Base-by-base conservation (phyloP, 2,888 invertebrate species). In the Glyphotaelius pellucidus region DNA sequence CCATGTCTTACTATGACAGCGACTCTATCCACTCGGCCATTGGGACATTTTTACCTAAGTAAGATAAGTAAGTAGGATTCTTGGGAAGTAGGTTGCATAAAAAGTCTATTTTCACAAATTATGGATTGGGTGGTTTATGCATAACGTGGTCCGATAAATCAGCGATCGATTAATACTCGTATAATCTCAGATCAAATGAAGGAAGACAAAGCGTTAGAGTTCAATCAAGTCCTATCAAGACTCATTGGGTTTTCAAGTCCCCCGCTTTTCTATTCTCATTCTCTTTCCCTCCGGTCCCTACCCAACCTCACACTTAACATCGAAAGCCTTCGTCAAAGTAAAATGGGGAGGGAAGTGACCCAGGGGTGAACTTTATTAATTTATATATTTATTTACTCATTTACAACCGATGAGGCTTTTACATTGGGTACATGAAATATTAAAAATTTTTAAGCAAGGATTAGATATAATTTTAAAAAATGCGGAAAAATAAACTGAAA, bases 221-320 rank as follows among this genome's bases (percentile, higher is more conserved):
- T 90, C 90, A 90, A 90, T 90, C 90, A 90, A 81, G 90, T 42
- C 32, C 80, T 90, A 81, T 90, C 90, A 81, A 90, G 81, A 90
- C 81, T 81, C 47, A 47, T 81, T 80, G 90, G 81, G 30, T 81
- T 42, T 47, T 38, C 81, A 81, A 42, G 80, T 31, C 81, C 81
- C 31, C 67, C 25, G 67, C 25, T 67, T n/a, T n/a, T 67, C 67
- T 67, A 25, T 9, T 67, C 67, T 67, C 67, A 25, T 67, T 67
- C 67, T 67, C 67, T 67, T n/a, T 67, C 80, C 25, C 81, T 42
- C 80, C 35, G n/a, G 3, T 31, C 7, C 80, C 80, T 31, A 19
- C 80, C 80, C 87, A 15, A n/a, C 32, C 67, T 79, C 80, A 12
- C 89, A 35, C 25, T 67, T 67, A 67, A 67, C 67, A 67, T 67